Percentiles rank a stretch among this genome's conserved stretches.
phyloP scores from a whole-genome alignment of 2,888 invertebrate species.

The Alentia gelatinosa region DNA sequence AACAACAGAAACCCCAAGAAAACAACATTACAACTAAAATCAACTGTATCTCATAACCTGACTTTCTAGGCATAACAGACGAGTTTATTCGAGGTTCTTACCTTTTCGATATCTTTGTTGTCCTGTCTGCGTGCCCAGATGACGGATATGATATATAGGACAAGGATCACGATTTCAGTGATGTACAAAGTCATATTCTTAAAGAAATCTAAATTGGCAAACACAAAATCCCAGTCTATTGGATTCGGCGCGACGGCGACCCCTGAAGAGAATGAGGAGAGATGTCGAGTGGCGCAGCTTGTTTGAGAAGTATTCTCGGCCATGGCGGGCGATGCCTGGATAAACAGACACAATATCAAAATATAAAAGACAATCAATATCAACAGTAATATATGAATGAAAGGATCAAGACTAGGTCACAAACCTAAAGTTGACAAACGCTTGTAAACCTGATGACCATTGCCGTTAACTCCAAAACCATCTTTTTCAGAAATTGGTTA shows the following conservation, averaged over 20 bases:
- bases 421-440: no score
- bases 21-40: no score
- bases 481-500: no score
- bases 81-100: conserved; percentile 64
- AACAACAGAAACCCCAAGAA: no score
- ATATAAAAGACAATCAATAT: background rate
- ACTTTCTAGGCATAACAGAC: no score
- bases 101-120: conserved; percentile 79
- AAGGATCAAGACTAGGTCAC: background rate
- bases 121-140: conserved; percentile 81
- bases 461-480: no score
- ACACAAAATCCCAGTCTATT: conserved; percentile 82
- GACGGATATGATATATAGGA: conserved; percentile 78
- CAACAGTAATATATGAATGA: background rate
- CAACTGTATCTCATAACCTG: no score
- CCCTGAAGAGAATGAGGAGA: conserved; percentile 81
- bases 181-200: conserved; percentile 82
- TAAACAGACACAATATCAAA: background rate
- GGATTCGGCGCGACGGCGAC: conserved; percentile 82
- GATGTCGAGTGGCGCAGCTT: conserved; percentile 73
- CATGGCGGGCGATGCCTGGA: no score
- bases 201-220: conserved; percentile 80
- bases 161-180: conserved; percentile 79
- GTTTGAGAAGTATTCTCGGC: no score
- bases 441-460: no score